These are phyloP conservation scores for Lepidostoma basale DNA, from an alignment of 1,140 invertebrate species.

Conservation along the genomic window DNA sequence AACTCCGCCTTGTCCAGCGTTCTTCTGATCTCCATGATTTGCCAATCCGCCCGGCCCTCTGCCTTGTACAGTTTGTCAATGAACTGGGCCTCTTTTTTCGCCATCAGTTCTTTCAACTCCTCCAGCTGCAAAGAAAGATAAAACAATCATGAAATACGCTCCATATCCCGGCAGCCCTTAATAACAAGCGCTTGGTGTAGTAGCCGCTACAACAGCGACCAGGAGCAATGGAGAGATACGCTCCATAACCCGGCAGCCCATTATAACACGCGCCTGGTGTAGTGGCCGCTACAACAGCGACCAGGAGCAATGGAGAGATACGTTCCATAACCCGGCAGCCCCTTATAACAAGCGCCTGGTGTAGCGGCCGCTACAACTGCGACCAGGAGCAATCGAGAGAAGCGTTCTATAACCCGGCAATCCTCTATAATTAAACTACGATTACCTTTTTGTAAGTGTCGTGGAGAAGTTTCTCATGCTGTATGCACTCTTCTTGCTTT, in stretches of 20 bases:
- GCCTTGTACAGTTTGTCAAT: conserved; percentile 52
- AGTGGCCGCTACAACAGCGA: too few relatives aligned
- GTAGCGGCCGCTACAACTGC: too few relatives aligned
- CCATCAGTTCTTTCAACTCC: conserved; percentile 54
- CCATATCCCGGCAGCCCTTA: not conserved
- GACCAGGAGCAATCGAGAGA: too few relatives aligned
- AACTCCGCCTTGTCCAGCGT: conserved; percentile 57
- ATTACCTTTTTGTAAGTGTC: conserved; percentile 36
- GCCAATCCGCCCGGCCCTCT: conserved; percentile 58
- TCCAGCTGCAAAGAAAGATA: conserved; percentile 54
- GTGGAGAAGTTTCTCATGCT: conserved; percentile 32
- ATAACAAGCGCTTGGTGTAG: too few relatives aligned
- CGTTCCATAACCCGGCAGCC: too few relatives aligned
- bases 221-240: too few relatives aligned
- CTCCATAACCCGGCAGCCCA: too few relatives aligned
- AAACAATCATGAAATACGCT: not conserved
- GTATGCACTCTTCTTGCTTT: conserved; percentile 21
- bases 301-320: too few relatives aligned
- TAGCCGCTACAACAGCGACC: too few relatives aligned
- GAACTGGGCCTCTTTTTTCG: conserved; percentile 54
- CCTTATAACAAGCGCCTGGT: too few relatives aligned
- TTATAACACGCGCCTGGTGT: too few relatives aligned
- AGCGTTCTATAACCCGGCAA: not conserved
- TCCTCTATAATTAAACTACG: not conserved
- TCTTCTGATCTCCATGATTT: conserved; percentile 56